Conservation (phyloP, 2,888 invertebrate species). For the Subacronicta megacephala region DNA sequence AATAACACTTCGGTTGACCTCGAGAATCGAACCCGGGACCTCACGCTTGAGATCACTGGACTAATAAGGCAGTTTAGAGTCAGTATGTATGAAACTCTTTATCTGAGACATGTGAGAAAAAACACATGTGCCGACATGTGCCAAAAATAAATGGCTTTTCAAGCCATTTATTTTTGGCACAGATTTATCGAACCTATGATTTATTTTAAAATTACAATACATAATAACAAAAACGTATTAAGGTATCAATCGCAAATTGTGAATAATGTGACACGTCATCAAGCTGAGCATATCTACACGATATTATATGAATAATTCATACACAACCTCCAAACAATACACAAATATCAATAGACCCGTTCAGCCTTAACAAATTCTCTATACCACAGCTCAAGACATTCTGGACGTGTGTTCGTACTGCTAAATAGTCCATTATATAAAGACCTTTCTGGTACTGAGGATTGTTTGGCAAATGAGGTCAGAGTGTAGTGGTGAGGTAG, state of each 20-base stretch:
- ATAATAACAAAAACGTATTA: conserved; percentile 62
- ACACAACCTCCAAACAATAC: conserved; percentile 41
- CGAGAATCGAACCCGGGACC: too few relatives aligned
- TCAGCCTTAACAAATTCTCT: conserved; percentile 1
- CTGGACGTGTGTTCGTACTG: conserved; percentile 6
- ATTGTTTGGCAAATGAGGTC: conserved; percentile 21
- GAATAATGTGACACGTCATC: conserved; percentile 80
- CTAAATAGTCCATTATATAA: conserved; percentile 35
- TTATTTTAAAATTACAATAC: conserved; percentile 32
- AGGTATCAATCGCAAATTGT: conserved; percentile 77
- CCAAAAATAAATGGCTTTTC: too few relatives aligned
- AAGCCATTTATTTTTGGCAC: not conserved
- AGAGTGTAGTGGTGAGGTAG: conserved; percentile 18
- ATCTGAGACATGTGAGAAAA: too few relatives aligned
- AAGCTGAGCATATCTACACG: conserved; percentile 58
- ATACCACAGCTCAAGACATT: conserved; percentile 43
- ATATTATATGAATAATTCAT: conserved; percentile 81
- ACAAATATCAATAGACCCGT: conserved; percentile 48
- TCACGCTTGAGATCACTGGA: too few relatives aligned
- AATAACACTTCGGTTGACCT: too few relatives aligned
- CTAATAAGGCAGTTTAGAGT: too few relatives aligned
- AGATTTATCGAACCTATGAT: conserved; percentile 16
- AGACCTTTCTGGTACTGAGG: conserved; percentile 3
- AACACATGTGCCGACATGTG: too few relatives aligned
- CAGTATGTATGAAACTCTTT: too few relatives aligned